Evolutionary conservation across 2,888 invertebrate genomes (phyloP).

Genomic region (Plagiodera versicolora): DNA sequence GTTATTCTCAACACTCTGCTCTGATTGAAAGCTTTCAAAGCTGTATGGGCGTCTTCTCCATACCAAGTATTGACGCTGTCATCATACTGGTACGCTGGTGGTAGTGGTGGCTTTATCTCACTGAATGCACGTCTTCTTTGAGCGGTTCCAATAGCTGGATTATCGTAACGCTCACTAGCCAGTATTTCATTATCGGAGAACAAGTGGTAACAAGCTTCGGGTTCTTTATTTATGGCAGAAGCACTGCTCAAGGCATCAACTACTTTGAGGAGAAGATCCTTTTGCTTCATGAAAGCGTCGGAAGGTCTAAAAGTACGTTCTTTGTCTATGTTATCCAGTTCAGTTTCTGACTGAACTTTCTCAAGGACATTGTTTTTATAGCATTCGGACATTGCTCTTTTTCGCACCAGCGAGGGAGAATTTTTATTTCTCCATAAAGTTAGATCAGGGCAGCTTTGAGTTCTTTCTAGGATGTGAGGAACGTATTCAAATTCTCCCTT

Average conservation of each 20-base stretch:
- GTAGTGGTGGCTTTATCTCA: constrained; percentile 55
- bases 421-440: constrained; percentile 59
- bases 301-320: constrained; percentile 71
- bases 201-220: constrained; percentile 64
- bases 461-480: constrained; percentile 57
- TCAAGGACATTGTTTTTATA: constrained; percentile 59
- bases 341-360: constrained; percentile 63
- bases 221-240: constrained; percentile 35
- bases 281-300: constrained; percentile 72
- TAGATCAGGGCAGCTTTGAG: constrained; percentile 74
- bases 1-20: constrained; percentile 33
- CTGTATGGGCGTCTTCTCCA: constrained; percentile 64
- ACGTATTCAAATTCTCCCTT: constrained; percentile 60
- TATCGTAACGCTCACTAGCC: constrained; percentile 63
- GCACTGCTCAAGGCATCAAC: constrained; percentile 73
- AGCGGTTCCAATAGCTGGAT: background rate
- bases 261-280: constrained; percentile 74
- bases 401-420: constrained; percentile 53
- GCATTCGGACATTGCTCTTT: constrained; percentile 69
- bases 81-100: constrained; percentile 41
- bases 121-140: constrained; percentile 62
- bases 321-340: constrained; percentile 73
- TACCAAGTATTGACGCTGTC: constrained; percentile 67
- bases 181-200: constrained; percentile 76
- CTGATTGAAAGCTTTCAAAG: constrained; percentile 57